phyloP scores from a whole-genome alignment of 2,113 vertebrate species.

The Phylloscopus trochilus region DNA sequence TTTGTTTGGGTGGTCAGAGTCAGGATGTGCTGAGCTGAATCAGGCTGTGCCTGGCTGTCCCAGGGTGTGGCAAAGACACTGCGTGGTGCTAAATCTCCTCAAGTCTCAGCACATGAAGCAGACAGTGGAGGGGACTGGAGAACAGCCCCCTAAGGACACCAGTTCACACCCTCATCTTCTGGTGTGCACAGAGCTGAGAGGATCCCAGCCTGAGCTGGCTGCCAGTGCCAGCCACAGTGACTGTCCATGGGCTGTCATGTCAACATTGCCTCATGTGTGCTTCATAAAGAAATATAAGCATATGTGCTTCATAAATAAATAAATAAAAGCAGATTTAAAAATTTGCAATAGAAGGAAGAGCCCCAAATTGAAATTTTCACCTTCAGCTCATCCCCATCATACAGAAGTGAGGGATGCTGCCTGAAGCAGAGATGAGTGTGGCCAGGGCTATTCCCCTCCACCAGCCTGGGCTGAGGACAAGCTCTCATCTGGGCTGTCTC shows the following conservation, averaged over 20 bases:
- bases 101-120: rapidly evolving
- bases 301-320: too few relatives aligned
- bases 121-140: rapidly evolving
- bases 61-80: rapidly evolving
- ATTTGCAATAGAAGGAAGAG: not conserved
- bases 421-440: not conserved
- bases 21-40: not conserved
- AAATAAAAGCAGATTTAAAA: rapidly evolving
- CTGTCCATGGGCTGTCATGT: rapidly evolving
- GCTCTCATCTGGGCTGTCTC: not conserved
- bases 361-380: not conserved
- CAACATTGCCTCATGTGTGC: not conserved
- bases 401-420: not conserved
- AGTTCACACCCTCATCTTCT: not conserved
- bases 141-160: rapidly evolving
- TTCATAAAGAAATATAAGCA: not conserved
- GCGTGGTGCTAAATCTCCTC: not conserved
- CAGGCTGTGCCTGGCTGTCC: not conserved
- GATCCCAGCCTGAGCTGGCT: not conserved
- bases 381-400: not conserved
- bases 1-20: not conserved
- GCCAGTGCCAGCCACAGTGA: not conserved
- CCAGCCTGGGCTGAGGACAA: not conserved
- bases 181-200: not conserved
- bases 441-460: not conserved